phyloP scores from a whole-genome alignment of 2,888 invertebrate genomes.

The Euspilapteryx auroguttella region DNA sequence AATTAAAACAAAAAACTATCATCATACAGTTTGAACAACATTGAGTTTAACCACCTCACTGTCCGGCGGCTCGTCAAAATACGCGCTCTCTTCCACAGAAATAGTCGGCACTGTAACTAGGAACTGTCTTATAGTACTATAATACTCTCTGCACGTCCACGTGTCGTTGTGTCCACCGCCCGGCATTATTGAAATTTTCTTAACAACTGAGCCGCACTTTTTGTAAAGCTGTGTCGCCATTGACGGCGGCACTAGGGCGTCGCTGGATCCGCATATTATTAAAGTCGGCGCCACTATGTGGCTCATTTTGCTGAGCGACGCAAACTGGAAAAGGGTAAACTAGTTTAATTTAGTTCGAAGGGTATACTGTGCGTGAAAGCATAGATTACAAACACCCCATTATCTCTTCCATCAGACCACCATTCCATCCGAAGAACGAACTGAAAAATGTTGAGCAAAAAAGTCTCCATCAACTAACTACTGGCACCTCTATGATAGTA shows the following conservation, averaged over 20 bases:
- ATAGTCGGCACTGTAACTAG: constrained; percentile 32
- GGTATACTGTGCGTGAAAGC: too few species aligned
- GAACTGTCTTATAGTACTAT: constrained; percentile 57
- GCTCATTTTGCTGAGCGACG: constrained; percentile 74
- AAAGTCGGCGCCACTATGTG: constrained; percentile 76
- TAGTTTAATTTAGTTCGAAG: too few species aligned
- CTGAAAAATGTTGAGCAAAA: too few species aligned
- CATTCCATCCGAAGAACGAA: too few species aligned
- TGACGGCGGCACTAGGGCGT: constrained; percentile 83
- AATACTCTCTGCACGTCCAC: constrained; percentile 87
- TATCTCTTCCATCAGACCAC: too few species aligned
- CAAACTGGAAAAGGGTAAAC: too few species aligned
- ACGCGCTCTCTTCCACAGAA: constrained; percentile 23
- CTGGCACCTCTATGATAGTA: too few species aligned
- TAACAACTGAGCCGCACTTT: constrained; percentile 73
- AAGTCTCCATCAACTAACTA: too few species aligned
- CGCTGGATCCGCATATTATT: constrained; percentile 86
- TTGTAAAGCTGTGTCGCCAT: constrained; percentile 86
- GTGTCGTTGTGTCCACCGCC: constrained; percentile 94
- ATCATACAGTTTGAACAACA: constrained; percentile 28
- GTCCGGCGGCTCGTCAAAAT: constrained; percentile 19
- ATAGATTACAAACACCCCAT: too few species aligned
- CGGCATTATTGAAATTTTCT: constrained; percentile 76
- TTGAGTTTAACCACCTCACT: constrained; percentile 15
- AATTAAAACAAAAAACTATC: too few species aligned